A percentile compares a stretch with the other conserved stretches of the same genome.
phyloP scores from a whole-genome alignment of 2,888 invertebrate genomes.

The Gymnosoma rotundatum region DNA sequence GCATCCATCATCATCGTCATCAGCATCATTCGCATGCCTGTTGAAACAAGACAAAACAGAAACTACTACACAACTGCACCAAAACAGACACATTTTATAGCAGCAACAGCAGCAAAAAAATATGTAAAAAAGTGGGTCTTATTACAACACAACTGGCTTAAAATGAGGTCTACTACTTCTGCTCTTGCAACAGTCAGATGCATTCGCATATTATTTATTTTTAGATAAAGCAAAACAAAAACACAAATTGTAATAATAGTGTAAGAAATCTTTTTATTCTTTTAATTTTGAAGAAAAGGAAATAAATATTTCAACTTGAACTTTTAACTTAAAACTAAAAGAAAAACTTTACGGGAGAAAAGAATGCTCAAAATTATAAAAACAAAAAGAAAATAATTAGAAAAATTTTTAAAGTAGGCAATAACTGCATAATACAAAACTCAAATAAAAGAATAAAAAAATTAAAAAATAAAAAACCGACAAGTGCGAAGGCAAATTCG shows the following conservation, averaged over 20 bases:
- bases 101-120: conserved; percentile 19
- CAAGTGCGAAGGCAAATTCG: no score
- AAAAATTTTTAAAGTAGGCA: not conserved
- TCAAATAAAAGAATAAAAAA: no score
- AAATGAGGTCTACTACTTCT: conserved; percentile 50
- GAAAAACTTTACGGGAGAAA: not conserved
- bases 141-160: conserved; percentile 61
- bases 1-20: conserved; percentile 59
- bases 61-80: conserved; percentile 46
- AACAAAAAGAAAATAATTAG: conserved; percentile 17
- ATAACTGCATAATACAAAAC: no score
- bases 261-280: conserved; percentile 36
- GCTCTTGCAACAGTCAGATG: conserved; percentile 32
- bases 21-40: conserved; percentile 43
- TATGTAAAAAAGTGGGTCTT: conserved; percentile 54
- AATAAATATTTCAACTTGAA: conserved; percentile 56
- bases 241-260: conserved; percentile 40
- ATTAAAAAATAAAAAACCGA: no score
- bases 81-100: conserved; percentile 45
- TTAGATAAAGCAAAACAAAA: conserved; percentile 50
- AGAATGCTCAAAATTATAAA: not conserved
- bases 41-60: conserved; percentile 16
- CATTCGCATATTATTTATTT: conserved; percentile 41
- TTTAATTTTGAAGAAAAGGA: conserved; percentile 16
- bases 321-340: conserved; percentile 35